These are phyloP conservation scores for Leptura quadrifasciata DNA, from an alignment of 2,888 invertebrate genomes.

Conservation along the genomic window DNA sequence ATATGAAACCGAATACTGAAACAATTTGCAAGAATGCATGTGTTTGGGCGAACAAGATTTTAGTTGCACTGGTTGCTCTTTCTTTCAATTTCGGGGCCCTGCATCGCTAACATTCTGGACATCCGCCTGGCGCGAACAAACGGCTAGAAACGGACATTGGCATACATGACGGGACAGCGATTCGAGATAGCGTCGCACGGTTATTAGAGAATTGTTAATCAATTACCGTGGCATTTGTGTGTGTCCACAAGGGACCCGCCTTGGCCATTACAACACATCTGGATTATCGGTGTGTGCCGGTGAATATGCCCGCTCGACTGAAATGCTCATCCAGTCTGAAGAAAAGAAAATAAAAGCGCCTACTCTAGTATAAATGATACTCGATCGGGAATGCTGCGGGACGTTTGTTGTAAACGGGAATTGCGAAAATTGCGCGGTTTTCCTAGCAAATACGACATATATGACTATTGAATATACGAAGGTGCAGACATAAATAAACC, in stretches of 20 bases:
- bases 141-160: slow-evolving; percentile 8
- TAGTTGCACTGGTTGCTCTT: too few species aligned
- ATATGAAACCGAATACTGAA: too few species aligned
- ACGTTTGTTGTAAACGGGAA: background rate
- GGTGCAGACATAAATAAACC: too few species aligned
- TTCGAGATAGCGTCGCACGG: slow-evolving; percentile 63
- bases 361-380: background rate
- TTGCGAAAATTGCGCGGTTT: too few species aligned
- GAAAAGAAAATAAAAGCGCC: slow-evolving; percentile 15
- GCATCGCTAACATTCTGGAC: background rate
- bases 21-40: too few species aligned
- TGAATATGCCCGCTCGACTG: slow-evolving; percentile 25
- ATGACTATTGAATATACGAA: too few species aligned
- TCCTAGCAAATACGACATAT: too few species aligned
- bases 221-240: slow-evolving; percentile 66
- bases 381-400: background rate
- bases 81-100: background rate
- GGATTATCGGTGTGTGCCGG: slow-evolving; percentile 33
- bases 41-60: too few species aligned
- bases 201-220: slow-evolving; percentile 67
- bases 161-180: slow-evolving; percentile 56
- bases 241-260: slow-evolving; percentile 46
- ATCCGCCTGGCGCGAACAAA: slow-evolving; percentile 38
- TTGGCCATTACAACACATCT: slow-evolving; percentile 37
- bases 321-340: slow-evolving; percentile 1